phyloP scores from a whole-genome alignment of 1,140 invertebrate species.

The Pachypeltis micranthus region DNA sequence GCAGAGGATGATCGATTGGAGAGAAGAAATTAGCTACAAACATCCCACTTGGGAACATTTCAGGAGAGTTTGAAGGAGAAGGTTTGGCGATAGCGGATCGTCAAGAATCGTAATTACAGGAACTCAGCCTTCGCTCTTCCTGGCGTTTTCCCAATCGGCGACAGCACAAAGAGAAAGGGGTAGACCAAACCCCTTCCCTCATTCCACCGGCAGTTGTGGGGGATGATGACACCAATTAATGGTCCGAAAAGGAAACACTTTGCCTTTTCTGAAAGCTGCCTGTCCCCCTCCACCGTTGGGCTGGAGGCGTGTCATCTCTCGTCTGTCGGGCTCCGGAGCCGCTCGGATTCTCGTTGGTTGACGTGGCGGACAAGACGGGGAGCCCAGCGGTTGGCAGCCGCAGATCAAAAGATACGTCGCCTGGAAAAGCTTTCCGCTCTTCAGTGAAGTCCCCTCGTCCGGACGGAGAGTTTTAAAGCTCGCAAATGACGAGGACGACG shows the following conservation, averaged over 20 bases:
- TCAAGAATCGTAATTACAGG: conserved; percentile 1
- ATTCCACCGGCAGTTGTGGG: too few relatives aligned
- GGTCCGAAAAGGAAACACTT: conserved; percentile 2
- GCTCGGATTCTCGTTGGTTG: too few relatives aligned
- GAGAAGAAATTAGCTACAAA: too few relatives aligned
- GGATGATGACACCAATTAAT: conserved; percentile 7
- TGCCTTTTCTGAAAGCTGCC: conserved; percentile 8
- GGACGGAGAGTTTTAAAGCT: too few relatives aligned
- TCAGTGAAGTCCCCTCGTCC: too few relatives aligned
- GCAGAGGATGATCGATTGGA: too few relatives aligned
- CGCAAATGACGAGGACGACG: too few relatives aligned
- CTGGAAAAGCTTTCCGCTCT: neutral
- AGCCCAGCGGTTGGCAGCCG: too few relatives aligned
- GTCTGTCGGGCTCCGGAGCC: neutral
- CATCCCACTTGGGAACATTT: too few relatives aligned
- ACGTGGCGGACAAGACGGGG: neutral
- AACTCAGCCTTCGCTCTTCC: neutral
- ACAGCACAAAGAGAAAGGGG: neutral
- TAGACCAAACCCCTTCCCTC: too few relatives aligned
- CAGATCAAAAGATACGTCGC: neutral
- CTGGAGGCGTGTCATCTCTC: too few relatives aligned
- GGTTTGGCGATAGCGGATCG: neutral
- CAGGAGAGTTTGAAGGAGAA: conserved; percentile 1
- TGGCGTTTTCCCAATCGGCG: neutral
- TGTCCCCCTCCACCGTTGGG: neutral